Conservation (phyloP, 2,888 invertebrate genomes). For the Tetranychus truncatus region DNA sequence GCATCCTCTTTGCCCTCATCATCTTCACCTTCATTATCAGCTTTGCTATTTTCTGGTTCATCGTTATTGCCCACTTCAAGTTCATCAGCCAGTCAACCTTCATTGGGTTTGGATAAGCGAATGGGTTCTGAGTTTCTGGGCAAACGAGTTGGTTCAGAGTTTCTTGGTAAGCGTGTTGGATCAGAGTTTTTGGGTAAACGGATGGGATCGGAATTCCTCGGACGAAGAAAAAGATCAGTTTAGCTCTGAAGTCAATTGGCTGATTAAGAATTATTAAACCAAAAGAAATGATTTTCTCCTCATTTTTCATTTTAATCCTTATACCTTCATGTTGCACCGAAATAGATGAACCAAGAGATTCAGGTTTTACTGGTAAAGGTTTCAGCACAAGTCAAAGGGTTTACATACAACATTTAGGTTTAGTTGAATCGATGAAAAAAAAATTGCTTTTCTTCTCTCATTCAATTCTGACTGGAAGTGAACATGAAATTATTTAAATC, state of each 20-base stretch:
- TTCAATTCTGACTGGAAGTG: too few species aligned
- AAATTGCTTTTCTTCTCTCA: too few species aligned
- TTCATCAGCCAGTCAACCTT: slow-evolving; percentile 3
- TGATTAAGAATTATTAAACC: neutral
- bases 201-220: slow-evolving; percentile 27
- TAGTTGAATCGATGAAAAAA: too few species aligned
- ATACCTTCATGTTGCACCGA: too few species aligned
- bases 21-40: neutral
- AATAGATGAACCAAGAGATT: too few species aligned
- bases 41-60: neutral
- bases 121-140: slow-evolving; percentile 28
- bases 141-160: slow-evolving; percentile 26
- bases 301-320: neutral
- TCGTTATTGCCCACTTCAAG: slow-evolving; percentile 24
- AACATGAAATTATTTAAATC: too few species aligned
- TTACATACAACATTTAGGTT: too few species aligned
- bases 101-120: slow-evolving; percentile 26
- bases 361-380: too few species aligned
- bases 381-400: too few species aligned
- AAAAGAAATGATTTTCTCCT: neutral
- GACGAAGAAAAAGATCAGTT: neutral
- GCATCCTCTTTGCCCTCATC: neutral
- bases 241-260: too few species aligned
- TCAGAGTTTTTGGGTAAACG: slow-evolving; percentile 27
- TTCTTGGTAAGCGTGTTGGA: slow-evolving; percentile 27